Evolutionary conservation across 2,888 invertebrate genomes (phyloP).

Genomic region (Mycalesis mineus): DNA sequence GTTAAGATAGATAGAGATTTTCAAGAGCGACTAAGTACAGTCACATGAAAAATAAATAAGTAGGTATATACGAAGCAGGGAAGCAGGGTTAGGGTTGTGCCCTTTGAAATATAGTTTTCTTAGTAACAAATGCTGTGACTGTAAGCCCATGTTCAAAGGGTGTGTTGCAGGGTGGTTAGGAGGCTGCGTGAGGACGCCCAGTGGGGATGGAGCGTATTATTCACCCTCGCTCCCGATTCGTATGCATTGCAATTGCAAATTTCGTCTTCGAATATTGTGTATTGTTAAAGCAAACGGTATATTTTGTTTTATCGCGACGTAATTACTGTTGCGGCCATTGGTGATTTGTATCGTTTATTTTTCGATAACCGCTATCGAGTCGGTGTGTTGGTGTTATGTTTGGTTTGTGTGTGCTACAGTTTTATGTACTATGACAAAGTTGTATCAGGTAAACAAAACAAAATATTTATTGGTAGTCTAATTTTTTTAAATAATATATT

Average conservation of each 20-base stretch:
- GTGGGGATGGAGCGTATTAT: constrained; percentile 36
- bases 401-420: no score
- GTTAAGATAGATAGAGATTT: no score
- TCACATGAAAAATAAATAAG: no score
- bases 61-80: no score
- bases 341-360: background rate
- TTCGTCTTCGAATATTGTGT: constrained; percentile 27
- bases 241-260: constrained; percentile 42
- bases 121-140: constrained; percentile 42
- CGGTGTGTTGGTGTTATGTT: no score
- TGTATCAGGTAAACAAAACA: no score
- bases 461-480: no score
- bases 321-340: background rate
- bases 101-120: constrained; percentile 37
- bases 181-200: constrained; percentile 44
- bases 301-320: constrained; percentile 1
- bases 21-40: no score
- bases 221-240: constrained; percentile 40
- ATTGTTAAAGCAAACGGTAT: constrained; percentile 11
- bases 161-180: constrained; percentile 37
- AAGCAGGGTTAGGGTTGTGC: constrained; percentile 19
- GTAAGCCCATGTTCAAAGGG: constrained; percentile 36
- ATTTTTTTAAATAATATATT: no score
- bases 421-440: no score
- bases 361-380: no score